Percentiles rank a stretch among this genome's conserved stretches.
phyloP scores from a whole-genome alignment of 2,797 vertebrate genomes.

The Protosalanx chinensis region DNA sequence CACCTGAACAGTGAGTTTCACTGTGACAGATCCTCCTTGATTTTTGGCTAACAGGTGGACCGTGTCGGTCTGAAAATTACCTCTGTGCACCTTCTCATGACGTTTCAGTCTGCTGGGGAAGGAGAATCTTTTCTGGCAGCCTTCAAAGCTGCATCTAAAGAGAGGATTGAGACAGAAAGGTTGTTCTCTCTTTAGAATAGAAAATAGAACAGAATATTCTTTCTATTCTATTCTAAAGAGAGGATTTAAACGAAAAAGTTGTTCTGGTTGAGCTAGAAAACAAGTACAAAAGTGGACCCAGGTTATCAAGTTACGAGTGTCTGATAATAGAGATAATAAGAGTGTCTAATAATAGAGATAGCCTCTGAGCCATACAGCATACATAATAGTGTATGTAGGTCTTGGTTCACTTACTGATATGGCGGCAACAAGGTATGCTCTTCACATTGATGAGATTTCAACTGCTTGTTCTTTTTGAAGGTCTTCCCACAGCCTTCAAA shows the following conservation, averaged over 20 bases:
- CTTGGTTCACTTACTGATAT: conserved; percentile 71
- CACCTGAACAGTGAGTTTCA: background rate
- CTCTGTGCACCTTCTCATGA: conserved; percentile 86
- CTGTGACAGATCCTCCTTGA: background rate
- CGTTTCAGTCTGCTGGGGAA: conserved; percentile 77
- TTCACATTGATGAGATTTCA: conserved; percentile 82
- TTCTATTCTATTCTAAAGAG: conserved; percentile 49
- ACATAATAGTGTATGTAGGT: background rate
- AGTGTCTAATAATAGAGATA: background rate
- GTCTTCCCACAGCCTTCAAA: conserved; percentile 77
- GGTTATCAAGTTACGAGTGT: no score
- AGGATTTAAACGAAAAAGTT: background rate
- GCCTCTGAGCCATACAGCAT: background rate
- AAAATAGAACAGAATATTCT: no score
- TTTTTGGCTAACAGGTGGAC: background rate
- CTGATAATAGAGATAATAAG: background rate
- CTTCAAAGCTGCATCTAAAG: conserved; percentile 77
- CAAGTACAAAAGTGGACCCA: no score
- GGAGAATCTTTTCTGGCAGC: conserved; percentile 79
- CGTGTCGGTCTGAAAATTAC: conserved; percentile 45
- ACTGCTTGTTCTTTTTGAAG: conserved; percentile 90
- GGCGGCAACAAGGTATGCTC: conserved; percentile 78
- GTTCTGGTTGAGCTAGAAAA: background rate
- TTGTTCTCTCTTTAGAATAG: no score
- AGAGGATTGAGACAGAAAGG: background rate